These are phyloP conservation scores for Phocoena sinus DNA, from an alignment of 2,113 vertebrate genomes.

Conservation along the genomic window DNA sequence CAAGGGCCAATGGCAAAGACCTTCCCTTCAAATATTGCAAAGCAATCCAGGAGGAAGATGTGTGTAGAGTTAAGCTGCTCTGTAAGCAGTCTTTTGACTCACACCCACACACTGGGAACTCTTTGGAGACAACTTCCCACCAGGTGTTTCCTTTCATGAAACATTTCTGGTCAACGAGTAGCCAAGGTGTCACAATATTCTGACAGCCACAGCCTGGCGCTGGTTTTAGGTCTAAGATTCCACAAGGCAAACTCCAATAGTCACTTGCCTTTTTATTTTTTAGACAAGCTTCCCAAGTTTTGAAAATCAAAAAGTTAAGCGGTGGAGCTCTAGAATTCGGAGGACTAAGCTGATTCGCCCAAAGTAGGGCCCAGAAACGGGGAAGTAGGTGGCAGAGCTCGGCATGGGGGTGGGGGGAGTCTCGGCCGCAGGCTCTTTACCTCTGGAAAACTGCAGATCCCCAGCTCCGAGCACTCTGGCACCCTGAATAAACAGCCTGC, in stretches of 20 bases:
- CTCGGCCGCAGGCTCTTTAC: neutral
- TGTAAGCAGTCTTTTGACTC: neutral
- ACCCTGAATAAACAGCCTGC: constrained; percentile 69
- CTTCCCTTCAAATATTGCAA: neutral
- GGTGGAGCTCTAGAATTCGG: neutral
- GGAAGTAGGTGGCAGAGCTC: neutral
- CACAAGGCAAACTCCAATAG: neutral
- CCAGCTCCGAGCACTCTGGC: constrained; percentile 46
- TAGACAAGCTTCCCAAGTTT: neutral
- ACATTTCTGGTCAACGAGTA: neutral
- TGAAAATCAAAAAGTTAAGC: neutral
- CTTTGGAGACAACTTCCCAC: constrained; percentile 32
- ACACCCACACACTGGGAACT: constrained; percentile 9
- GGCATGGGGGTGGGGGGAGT: neutral
- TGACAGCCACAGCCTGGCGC: neutral
- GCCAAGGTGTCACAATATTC: neutral
- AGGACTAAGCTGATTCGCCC: neutral
- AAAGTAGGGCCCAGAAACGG: neutral
- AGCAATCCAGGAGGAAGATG: neutral
- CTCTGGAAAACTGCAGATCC: constrained; percentile 50
- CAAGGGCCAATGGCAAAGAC: neutral
- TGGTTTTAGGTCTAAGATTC: neutral
- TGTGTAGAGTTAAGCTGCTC: neutral
- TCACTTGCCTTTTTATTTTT: neutral
- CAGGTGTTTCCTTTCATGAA: constrained; percentile 36